These are phyloP conservation scores for Urocolius indicus DNA, from an alignment of 2,113 vertebrate genomes.

Conservation along the genomic window DNA sequence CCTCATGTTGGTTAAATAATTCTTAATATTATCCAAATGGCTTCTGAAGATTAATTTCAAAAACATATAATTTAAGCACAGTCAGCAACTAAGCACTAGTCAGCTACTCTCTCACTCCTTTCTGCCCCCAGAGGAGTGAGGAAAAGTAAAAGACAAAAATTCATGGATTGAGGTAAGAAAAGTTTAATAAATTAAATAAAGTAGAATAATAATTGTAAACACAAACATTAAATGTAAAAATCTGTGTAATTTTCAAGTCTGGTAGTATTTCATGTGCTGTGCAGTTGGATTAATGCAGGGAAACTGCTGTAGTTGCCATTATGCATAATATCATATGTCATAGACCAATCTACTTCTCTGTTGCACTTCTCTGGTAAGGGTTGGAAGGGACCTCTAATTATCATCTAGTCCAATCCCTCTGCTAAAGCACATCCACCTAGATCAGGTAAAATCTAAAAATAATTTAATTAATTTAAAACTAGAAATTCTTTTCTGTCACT, in stretches of 20 bases:
- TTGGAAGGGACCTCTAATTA: too few species aligned
- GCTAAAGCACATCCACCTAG: too few species aligned
- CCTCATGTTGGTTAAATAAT: constrained; percentile 42
- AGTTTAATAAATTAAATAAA: too few species aligned
- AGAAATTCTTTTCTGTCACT: not conserved
- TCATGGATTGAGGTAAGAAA: too few species aligned
- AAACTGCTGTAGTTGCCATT: not conserved
- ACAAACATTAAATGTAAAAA: not conserved
- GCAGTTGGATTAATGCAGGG: not conserved
- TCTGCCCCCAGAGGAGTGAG: too few species aligned
- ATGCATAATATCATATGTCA: not conserved
- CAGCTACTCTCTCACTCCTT: too few species aligned
- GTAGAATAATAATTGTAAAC: too few species aligned
- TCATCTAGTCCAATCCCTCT: too few species aligned
- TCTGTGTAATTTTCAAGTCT: not conserved
- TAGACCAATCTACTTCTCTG: not conserved
- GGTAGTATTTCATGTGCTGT: not conserved
- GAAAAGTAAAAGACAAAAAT: too few species aligned
- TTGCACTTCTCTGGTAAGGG: not conserved
- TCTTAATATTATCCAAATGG: constrained; percentile 63
- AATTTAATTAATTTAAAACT: too few species aligned
- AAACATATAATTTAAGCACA: constrained; percentile 37
- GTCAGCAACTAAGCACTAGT: too few species aligned
- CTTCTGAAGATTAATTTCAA: constrained; percentile 66
- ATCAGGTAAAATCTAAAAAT: too few species aligned